phyloP scores from a whole-genome alignment of 2,888 invertebrate species.

The Plagiodera versicolora region DNA sequence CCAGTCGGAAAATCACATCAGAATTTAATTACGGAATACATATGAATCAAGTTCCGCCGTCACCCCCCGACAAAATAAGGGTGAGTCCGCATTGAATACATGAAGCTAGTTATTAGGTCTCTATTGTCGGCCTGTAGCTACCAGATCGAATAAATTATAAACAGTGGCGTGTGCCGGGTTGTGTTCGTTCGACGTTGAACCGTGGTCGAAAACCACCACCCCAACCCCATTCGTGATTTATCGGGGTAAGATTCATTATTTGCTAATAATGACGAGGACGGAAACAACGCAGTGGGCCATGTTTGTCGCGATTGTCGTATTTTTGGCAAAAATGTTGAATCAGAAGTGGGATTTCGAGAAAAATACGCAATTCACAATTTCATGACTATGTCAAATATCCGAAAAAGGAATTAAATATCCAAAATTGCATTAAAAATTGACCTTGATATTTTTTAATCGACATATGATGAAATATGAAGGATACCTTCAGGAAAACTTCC shows the following conservation, averaged over 20 bases:
- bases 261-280: neutral
- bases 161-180: constrained; percentile 53
- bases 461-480: too few relatives aligned
- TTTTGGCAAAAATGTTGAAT: too few relatives aligned
- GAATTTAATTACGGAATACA: constrained; percentile 56
- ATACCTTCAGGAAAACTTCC: too few relatives aligned
- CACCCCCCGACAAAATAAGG: constrained; percentile 34
- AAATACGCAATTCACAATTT: too few relatives aligned
- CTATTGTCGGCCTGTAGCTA: constrained; percentile 55
- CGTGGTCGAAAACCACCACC: constrained; percentile 48
- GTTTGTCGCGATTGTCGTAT: neutral
- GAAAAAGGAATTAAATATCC: too few relatives aligned
- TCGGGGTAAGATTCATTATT: constrained; percentile 9
- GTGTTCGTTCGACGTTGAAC: constrained; percentile 48
- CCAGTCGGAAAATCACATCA: constrained; percentile 54
- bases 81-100: constrained; percentile 50
- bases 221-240: constrained; percentile 29
- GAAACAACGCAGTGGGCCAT: neutral
- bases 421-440: too few relatives aligned
- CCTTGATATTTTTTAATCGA: too few relatives aligned
- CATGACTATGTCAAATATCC: too few relatives aligned
- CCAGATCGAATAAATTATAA: constrained; percentile 56
- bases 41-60: constrained; percentile 53
- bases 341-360: too few relatives aligned
- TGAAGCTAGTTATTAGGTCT: constrained; percentile 55